phyloP scores from a whole-genome alignment of 2,888 invertebrate genomes.

The Mesorhabditis spiculigera region DNA sequence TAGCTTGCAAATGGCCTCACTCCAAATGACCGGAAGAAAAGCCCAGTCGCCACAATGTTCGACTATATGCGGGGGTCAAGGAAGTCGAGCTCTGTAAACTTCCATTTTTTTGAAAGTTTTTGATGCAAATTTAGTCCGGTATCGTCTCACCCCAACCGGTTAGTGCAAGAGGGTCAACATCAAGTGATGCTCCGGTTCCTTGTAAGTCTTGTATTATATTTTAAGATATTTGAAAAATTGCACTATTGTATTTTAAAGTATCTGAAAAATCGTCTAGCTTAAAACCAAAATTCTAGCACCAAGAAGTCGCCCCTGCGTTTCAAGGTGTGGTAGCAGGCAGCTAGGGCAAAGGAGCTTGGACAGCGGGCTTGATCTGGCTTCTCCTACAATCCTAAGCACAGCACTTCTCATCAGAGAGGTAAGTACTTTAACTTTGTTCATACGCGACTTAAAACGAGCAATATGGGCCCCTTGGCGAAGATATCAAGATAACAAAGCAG shows the following conservation, averaged over 20 bases:
- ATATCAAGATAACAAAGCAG: no score
- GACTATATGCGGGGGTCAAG: background rate
- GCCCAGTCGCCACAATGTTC: background rate
- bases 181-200: background rate
- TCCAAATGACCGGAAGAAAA: background rate
- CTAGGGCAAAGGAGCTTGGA: slow-evolving; percentile 19
- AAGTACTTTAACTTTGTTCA: slow-evolving; percentile 7
- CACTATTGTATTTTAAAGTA: no score
- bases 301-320: no score
- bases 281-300: no score
- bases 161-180: background rate
- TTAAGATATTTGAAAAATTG: no score
- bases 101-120: no score
- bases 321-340: no score
- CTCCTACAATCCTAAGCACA: slow-evolving; percentile 35
- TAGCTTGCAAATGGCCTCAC: background rate
- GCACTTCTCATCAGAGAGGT: slow-evolving; percentile 43
- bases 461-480: no score
- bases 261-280: no score
- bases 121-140: background rate
- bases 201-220: background rate
- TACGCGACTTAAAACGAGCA: no score
- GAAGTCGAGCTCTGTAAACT: slow-evolving; percentile 1
- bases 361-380: slow-evolving; percentile 36
- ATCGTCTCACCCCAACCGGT: background rate